Evolutionary conservation across 2,797 vertebrate species (phyloP).

Genomic region (Schizopygopsis pylzovi): DNA sequence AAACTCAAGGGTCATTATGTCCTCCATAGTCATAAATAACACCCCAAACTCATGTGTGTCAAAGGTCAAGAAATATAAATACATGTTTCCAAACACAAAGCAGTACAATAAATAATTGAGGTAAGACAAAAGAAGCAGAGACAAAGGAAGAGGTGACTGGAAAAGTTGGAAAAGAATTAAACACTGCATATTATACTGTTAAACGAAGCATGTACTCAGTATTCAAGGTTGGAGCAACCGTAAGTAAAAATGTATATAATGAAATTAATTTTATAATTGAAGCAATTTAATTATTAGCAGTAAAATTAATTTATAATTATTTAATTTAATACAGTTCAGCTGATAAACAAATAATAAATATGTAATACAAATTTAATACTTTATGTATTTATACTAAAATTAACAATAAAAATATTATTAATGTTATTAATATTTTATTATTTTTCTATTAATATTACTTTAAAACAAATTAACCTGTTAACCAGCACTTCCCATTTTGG

Average conservation of each 20-base stretch:
- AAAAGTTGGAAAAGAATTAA: neutral
- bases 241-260: neutral
- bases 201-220: neutral
- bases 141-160: neutral
- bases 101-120: constrained; percentile 4
- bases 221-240: neutral
- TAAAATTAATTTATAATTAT: too few species aligned
- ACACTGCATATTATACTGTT: neutral
- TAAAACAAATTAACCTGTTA: neutral
- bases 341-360: neutral
- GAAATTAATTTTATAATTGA: too few species aligned
- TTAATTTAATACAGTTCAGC: neutral
- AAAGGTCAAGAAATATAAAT: neutral
- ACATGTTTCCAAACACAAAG: neutral
- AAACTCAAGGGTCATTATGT: neutral
- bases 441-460: neutral
- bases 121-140: neutral
- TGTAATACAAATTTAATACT: too few species aligned
- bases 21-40: neutral
- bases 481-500: too few species aligned
- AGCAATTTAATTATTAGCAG: too few species aligned
- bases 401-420: neutral
- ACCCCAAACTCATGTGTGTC: neutral
- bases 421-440: neutral
- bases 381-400: too few species aligned